Conservation (phyloP, 2,888 invertebrate genomes). For the Orthosia gothica region DNA sequence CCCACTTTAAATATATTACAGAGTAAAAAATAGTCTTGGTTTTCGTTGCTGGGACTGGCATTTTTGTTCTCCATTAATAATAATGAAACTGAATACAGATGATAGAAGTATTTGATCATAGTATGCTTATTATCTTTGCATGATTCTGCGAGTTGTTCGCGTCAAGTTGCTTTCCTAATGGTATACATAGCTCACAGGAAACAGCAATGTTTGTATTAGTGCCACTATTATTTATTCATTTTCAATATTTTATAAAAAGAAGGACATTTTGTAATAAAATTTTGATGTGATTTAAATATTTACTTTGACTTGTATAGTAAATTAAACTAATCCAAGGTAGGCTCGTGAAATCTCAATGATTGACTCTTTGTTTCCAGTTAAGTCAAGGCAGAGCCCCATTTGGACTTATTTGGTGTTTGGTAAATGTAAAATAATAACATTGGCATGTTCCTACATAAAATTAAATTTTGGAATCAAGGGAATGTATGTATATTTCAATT, state of each 20-base stretch:
- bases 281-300: conserved; percentile 39
- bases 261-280: conserved; percentile 18
- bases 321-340: conserved; percentile 43
- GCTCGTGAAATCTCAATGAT: conserved; percentile 53
- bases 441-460: conserved; percentile 82
- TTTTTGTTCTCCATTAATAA: conserved; percentile 60
- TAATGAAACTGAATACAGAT: conserved; percentile 44
- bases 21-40: conserved; percentile 59
- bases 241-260: conserved; percentile 33
- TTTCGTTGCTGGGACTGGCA: conserved; percentile 74
- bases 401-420: conserved; percentile 62
- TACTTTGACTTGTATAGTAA: conserved; percentile 50
- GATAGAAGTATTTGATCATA: conserved; percentile 39
- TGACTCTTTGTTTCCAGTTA: conserved; percentile 47
- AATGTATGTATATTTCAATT: conserved; percentile 80
- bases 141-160: conserved; percentile 35
- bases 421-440: conserved; percentile 71
- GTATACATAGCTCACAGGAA: conserved; percentile 31
- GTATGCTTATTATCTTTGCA: conserved; percentile 31
- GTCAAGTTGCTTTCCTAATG: conserved; percentile 29
- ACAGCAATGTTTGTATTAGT: conserved; percentile 21
- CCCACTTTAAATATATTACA: conserved; percentile 67
- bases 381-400: conserved; percentile 35
- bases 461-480: conserved; percentile 74
- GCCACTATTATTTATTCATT: conserved; percentile 51